Percentiles rank a stretch among this genome's conserved stretches.
Evolutionary conservation across 1,140 invertebrate genomes (phyloP).

Genomic region (Tetragonula clypearis): DNA sequence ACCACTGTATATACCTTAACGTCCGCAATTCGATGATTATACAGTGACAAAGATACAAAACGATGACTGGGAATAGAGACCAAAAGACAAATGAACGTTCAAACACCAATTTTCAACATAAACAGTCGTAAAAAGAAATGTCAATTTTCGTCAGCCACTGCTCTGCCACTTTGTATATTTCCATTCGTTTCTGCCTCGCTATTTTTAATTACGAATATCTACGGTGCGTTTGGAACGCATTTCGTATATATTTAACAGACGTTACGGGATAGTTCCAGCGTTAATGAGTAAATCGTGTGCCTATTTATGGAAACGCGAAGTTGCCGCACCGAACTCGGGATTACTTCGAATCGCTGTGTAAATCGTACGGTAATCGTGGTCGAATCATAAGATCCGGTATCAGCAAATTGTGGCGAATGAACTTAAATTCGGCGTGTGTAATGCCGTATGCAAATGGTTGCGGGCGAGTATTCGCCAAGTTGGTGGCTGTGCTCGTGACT

Average conservation of each 20-base stretch:
- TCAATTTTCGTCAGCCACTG: background rate
- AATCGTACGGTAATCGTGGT: background rate
- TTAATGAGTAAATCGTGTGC: background rate
- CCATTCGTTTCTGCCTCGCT: background rate
- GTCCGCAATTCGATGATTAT: no score
- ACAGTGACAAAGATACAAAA: no score
- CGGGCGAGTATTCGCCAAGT: slow-evolving; percentile 8
- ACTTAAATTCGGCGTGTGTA: slow-evolving; percentile 37
- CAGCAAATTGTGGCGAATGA: slow-evolving; percentile 11
- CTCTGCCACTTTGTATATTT: background rate
- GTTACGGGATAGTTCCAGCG: background rate
- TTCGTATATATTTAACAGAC: background rate
- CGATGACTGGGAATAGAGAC: no score
- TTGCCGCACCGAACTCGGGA: background rate
- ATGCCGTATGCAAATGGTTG: slow-evolving; percentile 38
- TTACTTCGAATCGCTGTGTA: background rate
- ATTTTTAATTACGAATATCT: background rate
- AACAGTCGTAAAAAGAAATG: no score
- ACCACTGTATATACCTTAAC: no score
- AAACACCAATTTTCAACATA: background rate
- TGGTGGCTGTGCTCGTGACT: slow-evolving; percentile 32
- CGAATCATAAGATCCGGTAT: background rate
- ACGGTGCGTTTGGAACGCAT: no score
- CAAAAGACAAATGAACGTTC: no score
- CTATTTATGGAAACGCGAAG: background rate